Evolutionary conservation across 2,797 vertebrate genomes (phyloP).

Genomic region (Hoplostethus mediterraneus): DNA sequence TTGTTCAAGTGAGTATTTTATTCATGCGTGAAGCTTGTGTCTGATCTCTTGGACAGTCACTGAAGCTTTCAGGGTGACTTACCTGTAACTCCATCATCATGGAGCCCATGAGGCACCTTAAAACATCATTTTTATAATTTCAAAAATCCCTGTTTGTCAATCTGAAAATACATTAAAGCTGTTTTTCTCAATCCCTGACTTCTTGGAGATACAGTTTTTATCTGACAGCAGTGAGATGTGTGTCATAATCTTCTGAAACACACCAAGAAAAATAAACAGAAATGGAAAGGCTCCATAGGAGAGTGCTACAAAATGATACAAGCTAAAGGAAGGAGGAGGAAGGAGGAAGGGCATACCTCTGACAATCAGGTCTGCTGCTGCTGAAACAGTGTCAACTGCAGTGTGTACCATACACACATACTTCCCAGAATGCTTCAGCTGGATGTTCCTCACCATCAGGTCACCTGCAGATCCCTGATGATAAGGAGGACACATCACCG

Average conservation of each 20-base stretch:
- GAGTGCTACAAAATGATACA: slow-evolving; percentile 40
- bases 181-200: slow-evolving; percentile 18
- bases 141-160: slow-evolving; percentile 3
- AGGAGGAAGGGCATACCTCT: slow-evolving; percentile 82
- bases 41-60: slow-evolving; percentile 19
- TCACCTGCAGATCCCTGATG: slow-evolving; percentile 89
- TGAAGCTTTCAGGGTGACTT: neutral
- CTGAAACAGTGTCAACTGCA: slow-evolving; percentile 88
- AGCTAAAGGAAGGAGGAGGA: slow-evolving; percentile 30
- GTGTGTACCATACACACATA: slow-evolving; percentile 90
- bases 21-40: slow-evolving; percentile 14
- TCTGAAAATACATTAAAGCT: slow-evolving; percentile 9
- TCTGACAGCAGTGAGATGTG: slow-evolving; percentile 29
- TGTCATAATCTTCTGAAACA: slow-evolving; percentile 8
- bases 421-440: slow-evolving; percentile 90
- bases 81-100: slow-evolving; percentile 10
- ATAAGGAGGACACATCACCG: slow-evolving; percentile 1
- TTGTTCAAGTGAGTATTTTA: slow-evolving; percentile 1
- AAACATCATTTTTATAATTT: slow-evolving; percentile 25
- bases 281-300: slow-evolving; percentile 29
- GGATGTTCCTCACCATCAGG: slow-evolving; percentile 93
- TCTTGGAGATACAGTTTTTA: slow-evolving; percentile 27
- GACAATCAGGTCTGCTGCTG: slow-evolving; percentile 87
- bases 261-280: slow-evolving; percentile 15
- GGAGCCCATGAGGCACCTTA: neutral